These are phyloP conservation scores for Drosophila sechellia DNA, from an alignment of 1,140 invertebrate species.

Conservation along the genomic window DNA sequence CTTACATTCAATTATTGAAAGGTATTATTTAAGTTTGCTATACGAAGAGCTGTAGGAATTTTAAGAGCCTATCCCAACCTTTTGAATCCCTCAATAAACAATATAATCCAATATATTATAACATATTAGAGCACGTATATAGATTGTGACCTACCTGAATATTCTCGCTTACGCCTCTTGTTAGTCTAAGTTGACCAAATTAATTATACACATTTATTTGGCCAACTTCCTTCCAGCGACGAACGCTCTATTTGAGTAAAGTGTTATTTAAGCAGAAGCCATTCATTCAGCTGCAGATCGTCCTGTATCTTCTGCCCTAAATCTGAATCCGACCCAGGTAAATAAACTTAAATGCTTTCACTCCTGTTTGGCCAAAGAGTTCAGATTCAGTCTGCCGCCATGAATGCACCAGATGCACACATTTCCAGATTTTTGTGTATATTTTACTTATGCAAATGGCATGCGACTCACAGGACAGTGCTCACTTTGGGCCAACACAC, in stretches of 20 bases:
- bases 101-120: too few species aligned
- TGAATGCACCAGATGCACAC: slow-evolving; percentile 21
- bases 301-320: slow-evolving; percentile 16
- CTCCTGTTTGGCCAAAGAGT: slow-evolving; percentile 15
- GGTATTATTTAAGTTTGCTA: too few species aligned
- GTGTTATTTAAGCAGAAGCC: slow-evolving; percentile 15
- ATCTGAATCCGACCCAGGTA: slow-evolving; percentile 38
- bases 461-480: slow-evolving; percentile 38
- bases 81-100: too few species aligned
- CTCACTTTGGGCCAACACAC: slow-evolving; percentile 31
- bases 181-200: slow-evolving; percentile 29
- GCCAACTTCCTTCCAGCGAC: slow-evolving; percentile 13
- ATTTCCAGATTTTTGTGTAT: slow-evolving; percentile 41
- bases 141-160: not conserved
- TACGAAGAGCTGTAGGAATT: too few species aligned
- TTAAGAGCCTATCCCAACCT: too few species aligned
- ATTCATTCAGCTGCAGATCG: slow-evolving; percentile 32
- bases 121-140: too few species aligned
- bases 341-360: slow-evolving; percentile 71
- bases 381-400: slow-evolving; percentile 1
- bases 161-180: not conserved
- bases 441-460: slow-evolving; percentile 71
- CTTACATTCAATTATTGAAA: too few species aligned
- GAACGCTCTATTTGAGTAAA: slow-evolving; percentile 17
- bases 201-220: slow-evolving; percentile 42